Evolutionary conservation across 2,113 vertebrate species (phyloP).

Genomic region (Dicentrarchus labrax): DNA sequence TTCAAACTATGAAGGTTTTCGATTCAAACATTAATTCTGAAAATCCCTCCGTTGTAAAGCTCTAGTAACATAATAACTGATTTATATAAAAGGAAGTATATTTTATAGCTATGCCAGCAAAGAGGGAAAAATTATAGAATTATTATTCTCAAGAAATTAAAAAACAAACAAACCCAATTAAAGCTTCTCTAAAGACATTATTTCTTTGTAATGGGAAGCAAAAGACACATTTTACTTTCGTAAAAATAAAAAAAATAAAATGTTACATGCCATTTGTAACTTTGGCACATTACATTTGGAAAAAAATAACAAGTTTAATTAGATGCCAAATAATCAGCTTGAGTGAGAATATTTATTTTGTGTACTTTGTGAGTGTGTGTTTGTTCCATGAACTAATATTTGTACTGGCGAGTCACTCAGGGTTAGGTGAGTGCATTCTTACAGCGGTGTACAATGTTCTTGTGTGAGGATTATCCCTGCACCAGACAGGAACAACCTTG

Average conservation of each 20-base stretch:
- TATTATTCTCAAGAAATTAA: no score
- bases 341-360: conserved; percentile 2
- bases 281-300: neutral
- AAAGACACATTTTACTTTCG: neutral
- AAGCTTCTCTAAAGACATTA: no score
- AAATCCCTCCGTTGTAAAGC: no score
- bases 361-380: conserved; percentile 1
- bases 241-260: neutral
- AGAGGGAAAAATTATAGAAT: neutral
- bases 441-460: conserved; percentile 59
- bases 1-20: no score
- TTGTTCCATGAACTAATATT: conserved; percentile 34
- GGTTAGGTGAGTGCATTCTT: conserved; percentile 46
- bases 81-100: neutral
- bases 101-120: neutral
- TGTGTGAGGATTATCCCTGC: conserved; percentile 66
- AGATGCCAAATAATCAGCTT: neutral
- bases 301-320: neutral
- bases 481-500: conserved; percentile 67
- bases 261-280: neutral
- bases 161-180: no score
- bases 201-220: no score
- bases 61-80: neutral
- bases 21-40: no score
- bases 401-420: conserved; percentile 27